Evolutionary conservation across 2,888 invertebrate species (phyloP).

Genomic region (Parnassius orleans): DNA sequence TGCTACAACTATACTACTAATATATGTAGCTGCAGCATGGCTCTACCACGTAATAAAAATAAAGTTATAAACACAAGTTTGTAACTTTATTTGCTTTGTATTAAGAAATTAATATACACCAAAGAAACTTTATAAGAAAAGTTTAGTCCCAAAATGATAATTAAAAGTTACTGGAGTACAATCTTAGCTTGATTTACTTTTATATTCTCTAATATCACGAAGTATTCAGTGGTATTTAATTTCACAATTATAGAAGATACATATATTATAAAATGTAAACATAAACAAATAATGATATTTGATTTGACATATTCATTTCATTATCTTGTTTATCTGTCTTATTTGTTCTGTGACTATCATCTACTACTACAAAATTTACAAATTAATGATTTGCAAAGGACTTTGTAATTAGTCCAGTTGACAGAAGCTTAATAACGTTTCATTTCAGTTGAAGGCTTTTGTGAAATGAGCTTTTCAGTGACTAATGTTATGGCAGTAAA

Average conservation of each 20-base stretch:
- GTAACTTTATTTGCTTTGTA: too few relatives aligned
- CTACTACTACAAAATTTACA: slow-evolving; percentile 40
- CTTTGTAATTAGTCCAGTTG: slow-evolving; percentile 51
- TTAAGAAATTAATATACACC: too few relatives aligned
- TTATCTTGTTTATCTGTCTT: slow-evolving; percentile 32
- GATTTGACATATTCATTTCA: neutral
- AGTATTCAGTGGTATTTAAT: too few relatives aligned
- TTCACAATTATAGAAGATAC: too few relatives aligned
- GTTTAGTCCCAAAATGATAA: slow-evolving; percentile 27
- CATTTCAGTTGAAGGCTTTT: slow-evolving; percentile 39
- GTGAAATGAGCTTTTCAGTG: slow-evolving; percentile 26
- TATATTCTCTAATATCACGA: too few relatives aligned
- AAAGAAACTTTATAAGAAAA: slow-evolving; percentile 1
- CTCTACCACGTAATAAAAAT: too few relatives aligned
- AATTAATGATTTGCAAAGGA: slow-evolving; percentile 40
- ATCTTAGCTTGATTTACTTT: neutral
- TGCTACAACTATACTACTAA: too few relatives aligned
- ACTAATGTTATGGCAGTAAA: slow-evolving; percentile 28
- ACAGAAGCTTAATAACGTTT: slow-evolving; percentile 49
- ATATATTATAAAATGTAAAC: too few relatives aligned
- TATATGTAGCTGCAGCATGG: too few relatives aligned
- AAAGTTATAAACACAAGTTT: too few relatives aligned
- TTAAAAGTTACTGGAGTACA: slow-evolving; percentile 15
- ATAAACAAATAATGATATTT: too few relatives aligned
- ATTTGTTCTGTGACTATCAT: slow-evolving; percentile 40